Conservation (phyloP, 2,113 vertebrate species). For the Desmodus rotundus region DNA sequence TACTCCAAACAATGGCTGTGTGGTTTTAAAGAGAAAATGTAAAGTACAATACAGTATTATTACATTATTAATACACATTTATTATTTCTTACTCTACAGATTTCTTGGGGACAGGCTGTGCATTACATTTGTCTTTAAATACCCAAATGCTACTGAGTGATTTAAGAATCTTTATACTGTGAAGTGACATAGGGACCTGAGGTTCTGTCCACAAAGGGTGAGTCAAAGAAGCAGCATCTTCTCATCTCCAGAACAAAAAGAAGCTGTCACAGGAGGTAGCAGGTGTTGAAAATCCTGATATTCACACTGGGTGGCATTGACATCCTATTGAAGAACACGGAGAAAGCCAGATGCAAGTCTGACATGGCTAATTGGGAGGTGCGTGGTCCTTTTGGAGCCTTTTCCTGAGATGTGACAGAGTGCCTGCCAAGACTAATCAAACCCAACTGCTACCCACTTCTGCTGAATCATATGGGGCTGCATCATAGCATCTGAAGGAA, state of each 20-base stretch:
- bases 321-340: slow-evolving; percentile 58
- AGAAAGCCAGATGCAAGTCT: slow-evolving; percentile 63
- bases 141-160: background rate
- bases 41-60: background rate
- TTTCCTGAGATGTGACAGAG: slow-evolving; percentile 70
- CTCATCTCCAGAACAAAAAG: slow-evolving; percentile 16
- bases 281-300: slow-evolving; percentile 38
- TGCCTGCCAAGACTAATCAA: slow-evolving; percentile 70
- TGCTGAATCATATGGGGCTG: slow-evolving; percentile 70
- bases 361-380: slow-evolving; percentile 69
- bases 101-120: background rate
- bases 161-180: background rate
- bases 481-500: slow-evolving; percentile 60
- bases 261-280: slow-evolving; percentile 9
- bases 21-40: background rate
- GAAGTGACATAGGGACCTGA: background rate
- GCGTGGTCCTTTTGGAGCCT: slow-evolving; percentile 63
- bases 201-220: background rate
- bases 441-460: slow-evolving; percentile 70
- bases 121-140: slow-evolving; percentile 35
- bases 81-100: background rate
- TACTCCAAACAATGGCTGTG: background rate
- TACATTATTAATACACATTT: background rate
- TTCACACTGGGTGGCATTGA: slow-evolving; percentile 25
- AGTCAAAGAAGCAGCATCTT: background rate